Percentiles rank a stretch among this genome's conserved stretches.
These are phyloP conservation scores for Xestia xanthographa DNA, from an alignment of 2,888 invertebrate genomes.

Conservation along the genomic window DNA sequence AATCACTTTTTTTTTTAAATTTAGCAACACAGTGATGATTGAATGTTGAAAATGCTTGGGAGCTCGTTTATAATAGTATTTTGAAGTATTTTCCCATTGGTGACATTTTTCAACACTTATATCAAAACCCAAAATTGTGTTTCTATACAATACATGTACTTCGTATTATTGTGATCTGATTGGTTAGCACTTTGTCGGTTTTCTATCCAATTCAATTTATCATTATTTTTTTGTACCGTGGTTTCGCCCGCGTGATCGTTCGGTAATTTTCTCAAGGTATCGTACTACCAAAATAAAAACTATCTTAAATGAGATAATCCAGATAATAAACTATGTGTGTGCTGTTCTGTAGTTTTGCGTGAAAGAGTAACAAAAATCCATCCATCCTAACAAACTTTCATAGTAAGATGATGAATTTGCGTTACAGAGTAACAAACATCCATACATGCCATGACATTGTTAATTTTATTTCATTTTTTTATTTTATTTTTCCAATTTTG, in stretches of 20 bases:
- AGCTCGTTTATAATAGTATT: conserved; percentile 3
- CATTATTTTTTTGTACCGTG: not conserved
- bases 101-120: not conserved
- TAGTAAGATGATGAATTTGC: too few relatives aligned
- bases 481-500: too few relatives aligned
- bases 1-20: not conserved
- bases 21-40: conserved; percentile 4
- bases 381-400: too few relatives aligned
- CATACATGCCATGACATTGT: too few relatives aligned
- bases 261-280: too few relatives aligned
- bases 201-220: not conserved
- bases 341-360: not conserved
- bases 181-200: not conserved
- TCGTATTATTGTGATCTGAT: not conserved
- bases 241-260: too few relatives aligned
- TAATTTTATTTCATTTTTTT: too few relatives aligned
- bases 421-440: not conserved
- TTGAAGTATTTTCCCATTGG: not conserved
- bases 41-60: not conserved
- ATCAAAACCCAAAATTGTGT: not conserved
- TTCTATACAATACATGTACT: not conserved
- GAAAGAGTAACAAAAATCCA: not conserved
- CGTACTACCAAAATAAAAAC: not conserved
- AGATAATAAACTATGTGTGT: too few relatives aligned
- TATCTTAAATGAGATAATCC: too few relatives aligned